phyloP scores from a whole-genome alignment of 1,140 invertebrate genomes.

The Hypsibius dujardini region DNA sequence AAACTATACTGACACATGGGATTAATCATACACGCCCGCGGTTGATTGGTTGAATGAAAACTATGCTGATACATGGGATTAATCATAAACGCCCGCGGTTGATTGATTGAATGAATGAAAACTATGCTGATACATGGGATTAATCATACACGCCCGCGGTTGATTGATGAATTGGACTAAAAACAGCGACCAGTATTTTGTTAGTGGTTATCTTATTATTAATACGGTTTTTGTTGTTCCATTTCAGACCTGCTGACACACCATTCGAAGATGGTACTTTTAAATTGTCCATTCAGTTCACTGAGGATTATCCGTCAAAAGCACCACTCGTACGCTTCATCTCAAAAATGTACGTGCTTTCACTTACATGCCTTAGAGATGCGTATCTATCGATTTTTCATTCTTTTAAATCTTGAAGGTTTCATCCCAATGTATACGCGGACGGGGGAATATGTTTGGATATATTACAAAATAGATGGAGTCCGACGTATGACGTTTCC shows the following conservation, averaged over 20 bases:
- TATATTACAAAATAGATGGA: conserved; percentile 36
- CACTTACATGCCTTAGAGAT: too few relatives aligned
- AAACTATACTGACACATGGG: too few relatives aligned
- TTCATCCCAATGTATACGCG: conserved; percentile 13
- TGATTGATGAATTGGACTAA: background rate
- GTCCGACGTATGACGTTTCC: conserved; percentile 97
- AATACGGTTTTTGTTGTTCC: background rate
- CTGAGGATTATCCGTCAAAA: conserved; percentile 1
- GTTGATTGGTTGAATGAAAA: too few relatives aligned
- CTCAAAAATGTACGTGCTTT: conserved; percentile 6
- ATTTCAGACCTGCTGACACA: conserved; percentile 9
- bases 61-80: too few relatives aligned
- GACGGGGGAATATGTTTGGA: conserved; percentile 10
- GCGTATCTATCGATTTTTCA: too few relatives aligned
- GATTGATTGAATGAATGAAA: too few relatives aligned
- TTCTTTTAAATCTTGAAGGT: background rate
- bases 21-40: too few relatives aligned
- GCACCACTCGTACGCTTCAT: background rate
- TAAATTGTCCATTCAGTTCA: background rate
- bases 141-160: background rate
- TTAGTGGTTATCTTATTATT: too few relatives aligned
- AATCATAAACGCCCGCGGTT: too few relatives aligned
- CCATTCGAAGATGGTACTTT: conserved; percentile 11
- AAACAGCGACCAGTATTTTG: too few relatives aligned
- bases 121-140: too few relatives aligned